Conservation (phyloP, 2,113 vertebrate genomes). For the Zosterops pallidus region DNA sequence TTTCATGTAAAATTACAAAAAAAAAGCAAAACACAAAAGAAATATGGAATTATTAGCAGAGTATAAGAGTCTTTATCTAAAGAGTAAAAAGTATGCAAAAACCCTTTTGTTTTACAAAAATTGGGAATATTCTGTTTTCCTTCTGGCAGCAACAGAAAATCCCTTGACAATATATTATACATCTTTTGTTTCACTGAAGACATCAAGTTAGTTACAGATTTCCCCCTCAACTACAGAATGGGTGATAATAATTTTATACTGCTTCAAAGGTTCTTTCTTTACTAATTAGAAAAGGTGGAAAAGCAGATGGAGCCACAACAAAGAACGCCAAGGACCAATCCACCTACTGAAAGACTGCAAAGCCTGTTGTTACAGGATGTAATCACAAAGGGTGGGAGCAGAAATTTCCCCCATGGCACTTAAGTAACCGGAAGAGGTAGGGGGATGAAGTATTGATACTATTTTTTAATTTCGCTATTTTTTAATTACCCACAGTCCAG, state of each 20-base stretch:
- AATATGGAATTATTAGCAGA: constrained; percentile 76
- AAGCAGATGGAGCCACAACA: constrained; percentile 42
- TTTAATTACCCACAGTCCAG: neutral
- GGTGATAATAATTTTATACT: constrained; percentile 31
- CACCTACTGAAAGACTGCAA: neutral
- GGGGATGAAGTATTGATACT: neutral
- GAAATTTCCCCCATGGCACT: neutral
- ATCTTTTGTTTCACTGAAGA: constrained; percentile 66
- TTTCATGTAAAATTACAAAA: constrained; percentile 79
- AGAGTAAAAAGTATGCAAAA: constrained; percentile 84
- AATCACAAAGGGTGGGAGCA: constrained; percentile 20
- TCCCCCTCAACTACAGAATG: constrained; percentile 47
- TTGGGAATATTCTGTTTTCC: constrained; percentile 59
- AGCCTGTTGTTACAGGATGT: neutral
- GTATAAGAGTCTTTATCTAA: constrained; percentile 78
- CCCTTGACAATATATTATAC: constrained; percentile 67
- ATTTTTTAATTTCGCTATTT: neutral
- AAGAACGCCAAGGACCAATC: constrained; percentile 4
- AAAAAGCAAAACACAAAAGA: constrained; percentile 70
- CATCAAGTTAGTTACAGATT: constrained; percentile 69
- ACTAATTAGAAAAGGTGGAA: constrained; percentile 48
- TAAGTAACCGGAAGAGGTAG: neutral
- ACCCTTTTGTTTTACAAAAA: constrained; percentile 76
- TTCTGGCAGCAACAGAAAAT: constrained; percentile 68
- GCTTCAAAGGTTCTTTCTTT: constrained; percentile 51